Base-by-base conservation (phyloP, 2,888 invertebrate genomes). In the Pseudococcus longispinus region DNA sequence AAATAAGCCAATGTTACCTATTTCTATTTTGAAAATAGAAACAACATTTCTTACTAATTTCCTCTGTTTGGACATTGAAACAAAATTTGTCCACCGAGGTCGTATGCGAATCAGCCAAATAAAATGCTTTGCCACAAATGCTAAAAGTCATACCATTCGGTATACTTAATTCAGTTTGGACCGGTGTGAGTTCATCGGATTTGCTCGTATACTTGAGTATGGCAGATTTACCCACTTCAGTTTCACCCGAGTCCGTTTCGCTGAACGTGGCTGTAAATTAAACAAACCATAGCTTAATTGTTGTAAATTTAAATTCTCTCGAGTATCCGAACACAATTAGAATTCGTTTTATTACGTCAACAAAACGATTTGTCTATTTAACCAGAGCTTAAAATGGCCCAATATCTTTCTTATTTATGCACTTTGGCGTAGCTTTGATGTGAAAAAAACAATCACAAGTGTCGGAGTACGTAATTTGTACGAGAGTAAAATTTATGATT, bases 121-220 rank as follows among this genome's bases (percentile, higher is more conserved):
- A 80, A 42, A 80, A 80, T 23, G 20, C 18, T 20, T 80, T 80
- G 11, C 42, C 42, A 20, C 77, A 80, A 20, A 20, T 42, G 29
- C 77, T 20, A 42, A 80, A 80, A 42, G 77, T 42, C 77, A 80
- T 80, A 20, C 77, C 77, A 42, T 80, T 80, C 20, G 77, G 37
- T 26, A 80, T n/a, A 5, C 18, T 42, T 80, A 80, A 11, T 37
- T 80, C 13, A 11, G 32, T 42, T 11, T 42, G 32, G 11, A 42
- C 18, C 3, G 77, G 32, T 4, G 77, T 37, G 9, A 80, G 9
- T 23, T 80, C 20, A 9, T 37, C 20, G 42, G 9, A 23, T 80
- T 80, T 80, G 9, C 37, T 37, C 37, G 37, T 4, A 42, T 80
- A 80, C 20, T 20, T 20, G 42, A 70, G 70, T 70, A 70, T 29